Evolutionary conservation across 2,797 vertebrate genomes (phyloP).

Genomic region (Balearica regulorum): DNA sequence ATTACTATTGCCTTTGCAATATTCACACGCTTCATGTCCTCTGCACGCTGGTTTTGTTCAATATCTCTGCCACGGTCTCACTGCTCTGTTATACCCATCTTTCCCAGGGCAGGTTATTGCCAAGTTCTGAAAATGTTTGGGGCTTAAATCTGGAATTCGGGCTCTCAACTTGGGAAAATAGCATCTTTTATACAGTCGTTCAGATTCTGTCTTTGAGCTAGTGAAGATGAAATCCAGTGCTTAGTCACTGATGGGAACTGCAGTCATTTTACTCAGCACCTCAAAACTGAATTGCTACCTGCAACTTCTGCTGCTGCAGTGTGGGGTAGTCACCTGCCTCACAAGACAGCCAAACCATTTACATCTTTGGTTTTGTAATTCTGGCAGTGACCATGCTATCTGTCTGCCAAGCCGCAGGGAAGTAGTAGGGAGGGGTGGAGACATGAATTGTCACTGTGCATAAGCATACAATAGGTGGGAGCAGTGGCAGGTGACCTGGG

Average conservation of each 20-base stretch:
- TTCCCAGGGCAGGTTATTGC: background rate
- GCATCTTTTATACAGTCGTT: background rate
- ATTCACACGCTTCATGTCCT: background rate
- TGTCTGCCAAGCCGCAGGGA: background rate
- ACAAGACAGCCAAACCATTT: background rate
- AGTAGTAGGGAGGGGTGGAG: background rate
- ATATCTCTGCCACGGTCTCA: background rate
- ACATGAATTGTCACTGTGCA: background rate
- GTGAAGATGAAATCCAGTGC: background rate
- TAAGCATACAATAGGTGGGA: background rate
- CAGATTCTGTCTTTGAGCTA: background rate
- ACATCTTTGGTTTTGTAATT: background rate
- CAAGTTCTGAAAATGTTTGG: conserved; percentile 1
- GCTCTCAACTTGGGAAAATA: background rate
- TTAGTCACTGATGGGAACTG: background rate
- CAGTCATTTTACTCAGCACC: background rate
- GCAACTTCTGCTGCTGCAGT: background rate
- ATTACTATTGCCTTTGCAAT: background rate
- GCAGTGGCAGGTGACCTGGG: background rate
- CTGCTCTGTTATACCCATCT: background rate
- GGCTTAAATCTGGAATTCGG: background rate
- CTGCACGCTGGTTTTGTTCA: background rate
- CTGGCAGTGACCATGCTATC: background rate
- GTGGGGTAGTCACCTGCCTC: background rate
- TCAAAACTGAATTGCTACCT: background rate